These are phyloP conservation scores for Pinctada fucata DNA, from an alignment of 2,888 invertebrate species.

Conservation along the genomic window DNA sequence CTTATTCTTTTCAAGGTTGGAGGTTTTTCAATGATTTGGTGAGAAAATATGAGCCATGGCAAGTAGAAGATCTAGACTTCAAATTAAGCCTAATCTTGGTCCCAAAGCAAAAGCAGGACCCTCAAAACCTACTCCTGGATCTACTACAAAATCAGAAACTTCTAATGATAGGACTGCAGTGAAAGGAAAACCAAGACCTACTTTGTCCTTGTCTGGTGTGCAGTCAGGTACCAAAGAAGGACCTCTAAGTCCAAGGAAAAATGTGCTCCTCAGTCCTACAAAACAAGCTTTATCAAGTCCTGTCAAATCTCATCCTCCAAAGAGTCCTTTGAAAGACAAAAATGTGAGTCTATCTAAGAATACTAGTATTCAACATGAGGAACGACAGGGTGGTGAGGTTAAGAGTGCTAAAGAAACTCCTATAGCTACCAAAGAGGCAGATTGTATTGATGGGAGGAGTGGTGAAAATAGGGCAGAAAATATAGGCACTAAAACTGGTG, in stretches of 20 bases:
- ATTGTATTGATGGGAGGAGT: no score
- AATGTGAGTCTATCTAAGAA: no score
- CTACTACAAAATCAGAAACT: not conserved
- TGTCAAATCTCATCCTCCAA: not conserved
- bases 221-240: not conserved
- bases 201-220: not conserved
- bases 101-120: slow-evolving; percentile 22
- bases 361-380: no score
- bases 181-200: not conserved
- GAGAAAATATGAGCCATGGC: slow-evolving; percentile 42
- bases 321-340: not conserved
- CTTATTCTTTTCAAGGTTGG: no score
- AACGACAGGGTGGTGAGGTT: no score
- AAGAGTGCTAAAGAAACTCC: no score
- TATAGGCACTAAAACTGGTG: no score
- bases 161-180: not conserved
- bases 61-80: slow-evolving; percentile 57
- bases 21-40: not conserved
- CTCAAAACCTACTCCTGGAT: not conserved
- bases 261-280: not conserved
- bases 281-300: not conserved
- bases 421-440: no score
- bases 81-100: slow-evolving; percentile 61
- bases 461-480: no score
- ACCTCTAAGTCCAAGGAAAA: not conserved